Evolutionary conservation across 1,140 invertebrate genomes (phyloP), one percentile per base, ranked within the genome.

Genomic region (Fopius arisanus): DNA sequence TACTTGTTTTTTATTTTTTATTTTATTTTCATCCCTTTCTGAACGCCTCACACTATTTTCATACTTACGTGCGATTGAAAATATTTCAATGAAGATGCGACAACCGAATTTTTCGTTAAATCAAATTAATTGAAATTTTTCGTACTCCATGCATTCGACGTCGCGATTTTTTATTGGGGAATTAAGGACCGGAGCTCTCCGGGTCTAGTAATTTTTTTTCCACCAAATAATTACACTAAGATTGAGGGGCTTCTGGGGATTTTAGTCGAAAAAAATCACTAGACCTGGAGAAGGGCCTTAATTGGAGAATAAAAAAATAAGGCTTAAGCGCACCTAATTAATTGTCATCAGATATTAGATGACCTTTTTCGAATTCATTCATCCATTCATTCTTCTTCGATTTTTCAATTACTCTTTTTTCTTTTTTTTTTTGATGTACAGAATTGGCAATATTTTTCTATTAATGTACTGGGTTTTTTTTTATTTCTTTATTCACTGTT

Each of bases 361-460:
- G 41, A 16, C 3, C 2, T 16, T 14, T 43, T 48, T 48, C 16
- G 5, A 19, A 26, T 7, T 23, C 23, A 59, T 59, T 19, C 23
- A 26, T 59, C 26, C 23, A 26, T 28, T 59, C 54, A 4, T 26
- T 12, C 9, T 10, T 59, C 16, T 26, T 29, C 10, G 7, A 26
- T 12, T 26, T 5, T 28, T 12, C 54, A 23, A 21, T 23, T 59
- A 28, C 10, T 26, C 23, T 28, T 59, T 59, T 59, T 59, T 48
- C 21, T 70, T 48, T 28, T 59, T 59, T 0, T 59, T 28, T 26
- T 51, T 71, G 70, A 63, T 71, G 40, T 72, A 72, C 70, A 72
- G 62, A 59, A 31, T 51, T 16, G 40, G 48, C 41, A 69, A 51
- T 51, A 59, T 26, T 59, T 59, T 3, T 21, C 16, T 26, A 26